A percentile compares a stretch with the other conserved stretches of the same genome.
phyloP scores from a whole-genome alignment of 1,140 invertebrate genomes.

The Stenopsyche tienmushanensis region DNA sequence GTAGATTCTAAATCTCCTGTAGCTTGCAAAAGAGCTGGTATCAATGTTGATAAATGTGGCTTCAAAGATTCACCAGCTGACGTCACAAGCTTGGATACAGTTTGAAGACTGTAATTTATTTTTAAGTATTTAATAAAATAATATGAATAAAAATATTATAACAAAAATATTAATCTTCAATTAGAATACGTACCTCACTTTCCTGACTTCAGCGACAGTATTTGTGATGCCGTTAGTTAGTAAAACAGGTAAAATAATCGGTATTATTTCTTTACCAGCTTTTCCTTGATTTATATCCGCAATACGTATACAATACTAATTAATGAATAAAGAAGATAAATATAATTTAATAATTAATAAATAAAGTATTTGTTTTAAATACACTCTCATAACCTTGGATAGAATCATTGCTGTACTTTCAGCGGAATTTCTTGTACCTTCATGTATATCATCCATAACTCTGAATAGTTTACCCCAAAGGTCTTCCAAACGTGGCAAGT shows the following conservation, averaged over 20 bases:
- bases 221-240: conserved; percentile 78
- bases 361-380: too few species aligned
- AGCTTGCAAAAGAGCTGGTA: conserved; percentile 80
- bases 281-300: conserved; percentile 77
- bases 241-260: conserved; percentile 76
- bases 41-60: conserved; percentile 76
- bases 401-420: conserved; percentile 73
- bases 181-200: conserved; percentile 59
- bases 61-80: conserved; percentile 75
- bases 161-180: conserved; percentile 15
- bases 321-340: conserved; percentile 38
- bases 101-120: conserved; percentile 66
- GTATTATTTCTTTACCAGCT: conserved; percentile 73
- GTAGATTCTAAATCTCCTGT: conserved; percentile 82
- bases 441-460: conserved; percentile 93
- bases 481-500: conserved; percentile 60
- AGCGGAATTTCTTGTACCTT: conserved; percentile 80
- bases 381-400: conserved; percentile 78
- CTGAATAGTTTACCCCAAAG: conserved; percentile 83
- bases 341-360: conserved; percentile 12
- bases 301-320: conserved; percentile 72
- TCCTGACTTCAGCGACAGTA: conserved; percentile 75
- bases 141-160: conserved; percentile 2
- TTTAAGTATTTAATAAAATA: conserved; percentile 20
- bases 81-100: conserved; percentile 80